A percentile compares a stretch with the other conserved stretches of the same genome.
phyloP scores from a whole-genome alignment of 2,888 invertebrate species.

The Acrobasis repandana region DNA sequence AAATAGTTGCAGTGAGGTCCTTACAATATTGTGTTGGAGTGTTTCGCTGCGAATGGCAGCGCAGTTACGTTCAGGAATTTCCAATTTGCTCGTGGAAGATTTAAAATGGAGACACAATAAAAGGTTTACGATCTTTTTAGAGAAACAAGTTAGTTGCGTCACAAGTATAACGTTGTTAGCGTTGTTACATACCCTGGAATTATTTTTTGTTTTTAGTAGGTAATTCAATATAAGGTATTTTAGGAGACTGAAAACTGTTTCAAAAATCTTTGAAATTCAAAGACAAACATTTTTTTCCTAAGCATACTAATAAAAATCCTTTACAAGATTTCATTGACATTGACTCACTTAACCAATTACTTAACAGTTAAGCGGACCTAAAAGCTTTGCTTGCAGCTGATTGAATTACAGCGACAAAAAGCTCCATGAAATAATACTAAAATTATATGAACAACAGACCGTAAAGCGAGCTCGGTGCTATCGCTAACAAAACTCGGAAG shows the following conservation, averaged over 20 bases:
- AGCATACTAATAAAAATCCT: too few species aligned
- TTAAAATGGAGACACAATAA: conserved; percentile 29
- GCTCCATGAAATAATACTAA: conserved; percentile 45
- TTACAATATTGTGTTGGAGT: conserved; percentile 52
- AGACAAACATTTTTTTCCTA: too few species aligned
- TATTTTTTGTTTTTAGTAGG: too few species aligned
- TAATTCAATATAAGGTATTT: too few species aligned
- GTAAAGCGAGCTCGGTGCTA: conserved; percentile 49
- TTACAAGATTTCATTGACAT: not conserved
- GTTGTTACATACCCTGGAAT: not conserved
- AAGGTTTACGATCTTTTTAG: conserved; percentile 25
- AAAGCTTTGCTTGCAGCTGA: conserved; percentile 33
- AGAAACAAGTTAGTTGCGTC: conserved; percentile 13
- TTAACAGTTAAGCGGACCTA: conserved; percentile 32
- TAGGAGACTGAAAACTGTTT: not conserved
- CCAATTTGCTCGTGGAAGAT: conserved; percentile 29
- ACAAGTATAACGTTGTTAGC: not conserved
- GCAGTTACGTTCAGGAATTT: conserved; percentile 40
- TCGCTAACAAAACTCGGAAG: conserved; percentile 68
- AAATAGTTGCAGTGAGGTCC: conserved; percentile 61
- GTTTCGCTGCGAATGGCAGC: conserved; percentile 51
- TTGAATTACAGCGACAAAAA: conserved; percentile 49
- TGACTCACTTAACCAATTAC: conserved; percentile 29
- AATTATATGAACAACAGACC: conserved; percentile 49
- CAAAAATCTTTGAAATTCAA: not conserved